These are phyloP conservation scores for Mycogona germanica DNA, from an alignment of 2,888 invertebrate genomes.

Conservation along the genomic window DNA sequence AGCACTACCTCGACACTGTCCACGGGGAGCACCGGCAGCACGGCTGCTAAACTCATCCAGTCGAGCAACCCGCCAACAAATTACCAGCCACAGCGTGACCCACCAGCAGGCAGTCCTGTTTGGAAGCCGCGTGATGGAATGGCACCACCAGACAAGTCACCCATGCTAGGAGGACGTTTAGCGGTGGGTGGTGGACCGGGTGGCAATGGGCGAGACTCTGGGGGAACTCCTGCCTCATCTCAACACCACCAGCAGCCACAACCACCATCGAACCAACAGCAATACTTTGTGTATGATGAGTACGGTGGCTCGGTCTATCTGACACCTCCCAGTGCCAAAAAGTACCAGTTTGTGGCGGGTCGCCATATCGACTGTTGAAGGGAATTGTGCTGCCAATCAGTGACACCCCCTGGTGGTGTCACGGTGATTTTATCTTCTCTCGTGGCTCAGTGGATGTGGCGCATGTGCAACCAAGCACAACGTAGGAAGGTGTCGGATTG, in stretches of 20 bases:
- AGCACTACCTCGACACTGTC: conserved; percentile 90
- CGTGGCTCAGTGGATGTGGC: no score
- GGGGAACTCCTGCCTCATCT: neutral
- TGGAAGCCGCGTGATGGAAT: conserved; percentile 85
- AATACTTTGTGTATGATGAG: conserved; percentile 25
- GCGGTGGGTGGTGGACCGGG: neutral
- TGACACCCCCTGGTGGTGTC: no score
- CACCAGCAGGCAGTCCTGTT: conserved; percentile 81
- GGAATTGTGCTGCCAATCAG: no score
- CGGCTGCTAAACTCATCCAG: conserved; percentile 74
- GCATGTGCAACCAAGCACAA: no score
- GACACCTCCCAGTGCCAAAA: conserved; percentile 24
- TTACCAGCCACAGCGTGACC: conserved; percentile 53
- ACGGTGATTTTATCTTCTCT: no score
- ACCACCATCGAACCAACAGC: conserved; percentile 22
- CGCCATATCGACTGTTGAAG: conserved; percentile 20
- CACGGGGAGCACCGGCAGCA: conserved; percentile 85
- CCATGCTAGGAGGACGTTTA: conserved; percentile 12
- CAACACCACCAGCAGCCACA: conserved; percentile 18
- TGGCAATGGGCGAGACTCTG: neutral
- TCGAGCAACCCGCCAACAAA: conserved; percentile 86
- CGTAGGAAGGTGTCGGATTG: no score
- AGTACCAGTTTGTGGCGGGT: conserved; percentile 16
- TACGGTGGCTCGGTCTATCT: conserved; percentile 24
- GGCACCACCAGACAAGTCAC: conserved; percentile 7